phyloP scores from a whole-genome alignment of 2,113 vertebrate species.

The Fregata magnificens region DNA sequence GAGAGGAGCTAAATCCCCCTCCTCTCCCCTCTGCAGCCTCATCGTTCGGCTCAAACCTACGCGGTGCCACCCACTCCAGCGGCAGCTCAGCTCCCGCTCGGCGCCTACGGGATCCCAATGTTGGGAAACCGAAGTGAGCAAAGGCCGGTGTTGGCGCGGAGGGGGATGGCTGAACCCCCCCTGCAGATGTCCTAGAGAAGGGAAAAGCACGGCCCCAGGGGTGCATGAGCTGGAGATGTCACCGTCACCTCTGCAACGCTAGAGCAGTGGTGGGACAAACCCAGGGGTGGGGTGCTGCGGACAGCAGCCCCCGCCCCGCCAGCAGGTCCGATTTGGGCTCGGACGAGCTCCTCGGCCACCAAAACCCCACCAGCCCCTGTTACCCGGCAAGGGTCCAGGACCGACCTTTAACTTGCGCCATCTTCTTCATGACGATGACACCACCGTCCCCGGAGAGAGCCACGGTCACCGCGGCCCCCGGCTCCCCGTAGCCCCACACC shows the following conservation, averaged over 20 bases:
- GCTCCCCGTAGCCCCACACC: constrained; percentile 83
- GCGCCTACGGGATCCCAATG: background rate
- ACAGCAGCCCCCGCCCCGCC: background rate
- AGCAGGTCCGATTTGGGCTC: rapidly evolving
- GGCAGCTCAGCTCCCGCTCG: background rate
- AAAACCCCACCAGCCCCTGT: rapidly evolving
- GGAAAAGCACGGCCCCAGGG: background rate
- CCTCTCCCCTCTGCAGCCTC: background rate
- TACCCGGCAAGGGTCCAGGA: background rate
- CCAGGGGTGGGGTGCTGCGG: background rate
- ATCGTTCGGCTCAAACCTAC: background rate
- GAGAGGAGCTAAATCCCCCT: background rate
- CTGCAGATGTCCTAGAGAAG: background rate
- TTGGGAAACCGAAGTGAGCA: background rate
- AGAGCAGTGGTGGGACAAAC: background rate
- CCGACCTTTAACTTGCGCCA: constrained; percentile 54
- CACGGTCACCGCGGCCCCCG: constrained; percentile 62
- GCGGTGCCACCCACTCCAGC: background rate
- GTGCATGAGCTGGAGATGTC: background rate
- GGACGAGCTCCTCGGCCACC: background rate
- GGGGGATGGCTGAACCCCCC: background rate
- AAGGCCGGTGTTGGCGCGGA: background rate
- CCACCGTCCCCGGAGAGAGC: background rate
- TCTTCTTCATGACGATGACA: constrained; percentile 29
- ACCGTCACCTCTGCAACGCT: background rate